A percentile compares a stretch with the other conserved stretches of the same genome.
Evolutionary conservation across 2,888 invertebrate genomes (phyloP).

Genomic region (Eurois occulta): DNA sequence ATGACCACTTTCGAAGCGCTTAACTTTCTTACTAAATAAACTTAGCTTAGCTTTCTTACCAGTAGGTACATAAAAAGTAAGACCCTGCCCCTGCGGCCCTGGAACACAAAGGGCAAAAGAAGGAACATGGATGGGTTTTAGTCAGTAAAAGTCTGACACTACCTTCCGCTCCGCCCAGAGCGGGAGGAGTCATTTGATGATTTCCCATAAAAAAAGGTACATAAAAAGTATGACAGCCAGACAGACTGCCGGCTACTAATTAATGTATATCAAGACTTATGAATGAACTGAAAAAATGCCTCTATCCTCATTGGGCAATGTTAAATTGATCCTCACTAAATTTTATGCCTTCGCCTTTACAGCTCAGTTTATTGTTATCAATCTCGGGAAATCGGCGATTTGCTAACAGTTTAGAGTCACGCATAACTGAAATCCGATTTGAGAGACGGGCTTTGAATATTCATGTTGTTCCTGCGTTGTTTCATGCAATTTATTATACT

Average conservation of each 20-base stretch:
- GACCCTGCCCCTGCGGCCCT: too few species aligned
- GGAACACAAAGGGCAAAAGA: too few species aligned
- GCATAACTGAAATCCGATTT: constrained; percentile 74
- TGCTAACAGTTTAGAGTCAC: constrained; percentile 76
- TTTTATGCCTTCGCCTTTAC: constrained; percentile 58
- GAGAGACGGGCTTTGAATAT: constrained; percentile 65
- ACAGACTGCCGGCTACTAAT: constrained; percentile 30
- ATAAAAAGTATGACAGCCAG: too few species aligned
- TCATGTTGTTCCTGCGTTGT: constrained; percentile 55
- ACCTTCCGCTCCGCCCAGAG: too few species aligned
- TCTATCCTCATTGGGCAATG: neutral
- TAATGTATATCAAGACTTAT: constrained; percentile 24
- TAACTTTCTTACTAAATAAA: too few species aligned
- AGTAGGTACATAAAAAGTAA: too few species aligned
- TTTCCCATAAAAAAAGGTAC: too few species aligned
- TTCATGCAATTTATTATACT: constrained; percentile 54
- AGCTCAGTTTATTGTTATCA: constrained; percentile 70
- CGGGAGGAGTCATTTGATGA: too few species aligned
- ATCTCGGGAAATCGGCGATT: constrained; percentile 69
- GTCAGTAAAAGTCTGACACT: too few species aligned
- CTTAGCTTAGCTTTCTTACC: too few species aligned
- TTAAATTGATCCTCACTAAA: constrained; percentile 32
- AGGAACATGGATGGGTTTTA: too few species aligned
- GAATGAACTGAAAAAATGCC: constrained; percentile 25
- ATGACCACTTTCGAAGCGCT: constrained; percentile 20